phyloP scores from a whole-genome alignment of 2,113 vertebrate species.

The Morone saxatilis region DNA sequence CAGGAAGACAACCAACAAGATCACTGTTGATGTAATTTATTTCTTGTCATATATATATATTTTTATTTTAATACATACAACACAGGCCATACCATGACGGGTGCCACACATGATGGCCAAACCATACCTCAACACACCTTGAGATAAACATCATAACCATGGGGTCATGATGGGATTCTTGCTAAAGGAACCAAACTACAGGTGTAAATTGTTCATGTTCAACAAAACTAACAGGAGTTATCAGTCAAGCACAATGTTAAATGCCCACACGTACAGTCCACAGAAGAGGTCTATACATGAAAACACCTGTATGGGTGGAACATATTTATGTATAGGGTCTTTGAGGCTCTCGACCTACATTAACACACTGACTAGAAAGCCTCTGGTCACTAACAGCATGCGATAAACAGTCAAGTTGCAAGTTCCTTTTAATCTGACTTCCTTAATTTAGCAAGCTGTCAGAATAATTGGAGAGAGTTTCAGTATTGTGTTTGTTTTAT shows the following conservation, averaged over 20 bases:
- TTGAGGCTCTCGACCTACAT: background rate
- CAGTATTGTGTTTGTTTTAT: conserved; percentile 16
- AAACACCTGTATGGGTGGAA: background rate
- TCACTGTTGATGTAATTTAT: too few relatives aligned
- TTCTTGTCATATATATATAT: too few relatives aligned
- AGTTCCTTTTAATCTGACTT: conserved; percentile 16
- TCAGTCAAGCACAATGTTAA: background rate
- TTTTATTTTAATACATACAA: too few relatives aligned
- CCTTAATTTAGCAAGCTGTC: conserved; percentile 34
- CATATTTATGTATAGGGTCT: background rate
- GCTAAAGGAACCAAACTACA: background rate
- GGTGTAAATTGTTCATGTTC: background rate
- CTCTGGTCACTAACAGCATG: background rate
- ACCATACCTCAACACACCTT: too few relatives aligned
- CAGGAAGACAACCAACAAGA: background rate
- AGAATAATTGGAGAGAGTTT: conserved; percentile 5
- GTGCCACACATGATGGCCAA: too few relatives aligned
- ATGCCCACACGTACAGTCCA: background rate
- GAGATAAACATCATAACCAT: background rate
- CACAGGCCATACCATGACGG: too few relatives aligned
- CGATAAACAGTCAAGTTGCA: background rate
- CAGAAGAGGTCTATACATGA: background rate
- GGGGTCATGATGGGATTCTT: background rate
- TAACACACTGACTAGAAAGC: background rate
- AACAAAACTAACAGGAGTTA: background rate